Conservation (phyloP, 2,888 invertebrate genomes). For the Amphipyra tragopoginis region DNA sequence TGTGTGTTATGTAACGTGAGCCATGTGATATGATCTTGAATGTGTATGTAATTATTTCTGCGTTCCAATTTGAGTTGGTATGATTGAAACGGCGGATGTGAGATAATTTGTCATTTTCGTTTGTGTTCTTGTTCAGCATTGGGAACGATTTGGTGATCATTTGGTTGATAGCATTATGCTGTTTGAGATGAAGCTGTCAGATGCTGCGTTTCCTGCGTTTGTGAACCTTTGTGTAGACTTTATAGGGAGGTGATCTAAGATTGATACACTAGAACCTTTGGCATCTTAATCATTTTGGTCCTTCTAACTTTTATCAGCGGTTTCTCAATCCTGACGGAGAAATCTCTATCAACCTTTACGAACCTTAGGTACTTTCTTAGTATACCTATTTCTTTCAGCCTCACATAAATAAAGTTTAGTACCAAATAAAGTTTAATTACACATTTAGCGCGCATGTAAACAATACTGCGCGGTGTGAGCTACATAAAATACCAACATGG, state of each 20-base stretch:
- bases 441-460: constrained; percentile 59
- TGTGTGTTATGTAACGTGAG: constrained; percentile 76
- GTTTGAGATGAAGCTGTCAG: constrained; percentile 48
- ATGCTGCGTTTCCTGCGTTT: constrained; percentile 44
- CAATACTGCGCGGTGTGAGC: constrained; percentile 59
- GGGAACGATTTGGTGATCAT: constrained; percentile 41
- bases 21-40: constrained; percentile 71
- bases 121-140: constrained; percentile 52
- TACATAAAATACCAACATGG: constrained; percentile 63
- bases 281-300: neutral
- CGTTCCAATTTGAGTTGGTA: constrained; percentile 74
- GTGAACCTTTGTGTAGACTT: constrained; percentile 11
- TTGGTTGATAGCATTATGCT: constrained; percentile 50
- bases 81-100: constrained; percentile 73
- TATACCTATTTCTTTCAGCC: constrained; percentile 8
- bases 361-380: neutral
- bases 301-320: neutral
- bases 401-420: constrained; percentile 28
- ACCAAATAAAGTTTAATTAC: constrained; percentile 58
- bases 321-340: neutral
- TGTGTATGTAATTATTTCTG: constrained; percentile 68
- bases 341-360: neutral
- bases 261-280: constrained; percentile 5
- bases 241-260: neutral
- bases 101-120: constrained; percentile 66